Evolutionary conservation across 1,140 invertebrate genomes (phyloP).

Genomic region (Caenorhabditis tropicalis): DNA sequence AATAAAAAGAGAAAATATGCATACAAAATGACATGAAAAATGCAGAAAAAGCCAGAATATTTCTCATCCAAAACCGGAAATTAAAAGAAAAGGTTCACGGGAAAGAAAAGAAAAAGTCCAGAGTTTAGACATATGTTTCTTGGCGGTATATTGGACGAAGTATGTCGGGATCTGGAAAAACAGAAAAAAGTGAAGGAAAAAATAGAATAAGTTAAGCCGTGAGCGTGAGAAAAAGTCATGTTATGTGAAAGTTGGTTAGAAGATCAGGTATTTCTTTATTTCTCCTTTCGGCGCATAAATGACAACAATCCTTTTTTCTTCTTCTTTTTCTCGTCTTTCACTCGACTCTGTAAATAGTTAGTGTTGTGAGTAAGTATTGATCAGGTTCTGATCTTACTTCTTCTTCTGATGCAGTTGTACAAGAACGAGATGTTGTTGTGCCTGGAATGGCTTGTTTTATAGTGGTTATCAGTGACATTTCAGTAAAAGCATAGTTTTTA

Average conservation of each 20-base stretch:
- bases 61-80: conserved; percentile 2
- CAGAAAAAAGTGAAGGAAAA: not conserved
- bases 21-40: conserved; percentile 20
- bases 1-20: conserved; percentile 9
- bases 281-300: conserved; percentile 59
- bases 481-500: not conserved
- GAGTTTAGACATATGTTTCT: conserved; percentile 30
- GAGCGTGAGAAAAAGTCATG: not conserved
- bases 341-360: conserved; percentile 43
- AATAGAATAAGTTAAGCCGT: no score
- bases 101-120: conserved; percentile 18
- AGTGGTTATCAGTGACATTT: not conserved
- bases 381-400: conserved; percentile 7
- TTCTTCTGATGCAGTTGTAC: conserved; percentile 28
- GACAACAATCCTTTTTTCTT: conserved; percentile 60
- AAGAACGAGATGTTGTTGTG: not conserved
- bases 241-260: not conserved
- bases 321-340: conserved; percentile 57
- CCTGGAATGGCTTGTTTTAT: not conserved
- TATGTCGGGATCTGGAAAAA: not conserved
- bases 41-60: not conserved
- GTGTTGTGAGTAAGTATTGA: not conserved
- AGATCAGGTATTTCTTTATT: not conserved
- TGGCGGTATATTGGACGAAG: conserved; percentile 21
- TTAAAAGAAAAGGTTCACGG: not conserved